Evolutionary conservation across 2,888 invertebrate genomes (phyloP).

Genomic region (Nephrotoma appendiculata): DNA sequence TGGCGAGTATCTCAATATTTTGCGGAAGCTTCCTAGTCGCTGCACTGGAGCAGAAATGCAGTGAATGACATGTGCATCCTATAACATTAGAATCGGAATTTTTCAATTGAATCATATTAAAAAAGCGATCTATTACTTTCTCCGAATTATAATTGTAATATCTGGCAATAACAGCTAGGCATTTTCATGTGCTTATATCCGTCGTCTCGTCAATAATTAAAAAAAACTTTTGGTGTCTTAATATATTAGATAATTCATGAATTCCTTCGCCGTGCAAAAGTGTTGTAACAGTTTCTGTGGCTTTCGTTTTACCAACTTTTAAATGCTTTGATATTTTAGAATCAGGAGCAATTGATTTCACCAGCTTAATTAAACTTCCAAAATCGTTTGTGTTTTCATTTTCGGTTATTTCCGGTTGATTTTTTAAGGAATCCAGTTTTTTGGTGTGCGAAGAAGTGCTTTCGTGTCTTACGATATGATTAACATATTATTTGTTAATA

Average conservation of each 20-base stretch:
- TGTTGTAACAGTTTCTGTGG: background rate
- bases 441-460: background rate
- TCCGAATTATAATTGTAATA: too few species aligned
- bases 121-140: background rate
- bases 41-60: slow-evolving; percentile 18
- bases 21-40: slow-evolving; percentile 17
- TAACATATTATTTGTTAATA: background rate
- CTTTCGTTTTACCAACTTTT: background rate
- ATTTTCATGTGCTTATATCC: too few species aligned
- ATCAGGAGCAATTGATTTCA: background rate
- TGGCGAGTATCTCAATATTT: slow-evolving; percentile 16
- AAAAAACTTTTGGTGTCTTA: too few species aligned
- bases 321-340: background rate
- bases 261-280: background rate
- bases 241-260: too few species aligned
- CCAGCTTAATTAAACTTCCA: background rate
- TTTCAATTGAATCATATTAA: slow-evolving; percentile 4
- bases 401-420: background rate
- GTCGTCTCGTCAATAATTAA: too few species aligned
- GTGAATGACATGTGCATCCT: too few species aligned
- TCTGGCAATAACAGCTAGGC: too few species aligned
- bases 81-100: background rate
- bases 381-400: background rate
- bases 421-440: background rate
- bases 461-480: background rate